A percentile compares a stretch with the other conserved stretches of the same genome.
These are phyloP conservation scores for Pica pica DNA, from an alignment of 2,113 vertebrate species.

Conservation along the genomic window DNA sequence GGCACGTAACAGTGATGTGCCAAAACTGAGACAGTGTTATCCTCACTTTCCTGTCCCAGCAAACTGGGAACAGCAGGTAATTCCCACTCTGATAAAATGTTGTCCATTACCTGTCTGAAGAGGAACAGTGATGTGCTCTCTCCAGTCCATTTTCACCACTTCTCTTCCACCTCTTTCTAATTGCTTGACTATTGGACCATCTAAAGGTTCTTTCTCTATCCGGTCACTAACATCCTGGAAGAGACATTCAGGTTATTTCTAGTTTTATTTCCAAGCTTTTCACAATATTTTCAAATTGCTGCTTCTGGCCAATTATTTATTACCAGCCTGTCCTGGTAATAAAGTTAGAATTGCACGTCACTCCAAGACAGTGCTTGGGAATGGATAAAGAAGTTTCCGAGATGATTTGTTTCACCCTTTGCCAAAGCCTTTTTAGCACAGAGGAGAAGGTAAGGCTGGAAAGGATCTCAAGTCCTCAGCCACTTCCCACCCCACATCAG, in stretches of 20 bases:
- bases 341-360: background rate
- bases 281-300: background rate
- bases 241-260: background rate
- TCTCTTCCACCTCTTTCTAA: slow-evolving; percentile 89
- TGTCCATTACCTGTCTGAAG: slow-evolving; percentile 87
- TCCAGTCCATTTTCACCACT: slow-evolving; percentile 94
- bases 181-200: slow-evolving; percentile 89
- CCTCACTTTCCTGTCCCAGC: background rate
- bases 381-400: background rate
- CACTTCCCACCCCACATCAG: background rate
- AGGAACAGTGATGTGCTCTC: slow-evolving; percentile 93
- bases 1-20: background rate
- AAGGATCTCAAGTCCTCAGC: background rate
- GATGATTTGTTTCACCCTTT: background rate
- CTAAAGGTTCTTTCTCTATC: slow-evolving; percentile 94
- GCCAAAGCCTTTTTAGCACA: background rate
- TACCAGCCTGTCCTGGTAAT: background rate
- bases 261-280: background rate
- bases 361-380: background rate
- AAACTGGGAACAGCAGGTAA: background rate
- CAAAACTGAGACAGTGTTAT: background rate
- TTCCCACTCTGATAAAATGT: background rate
- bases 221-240: slow-evolving; percentile 94
- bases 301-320: background rate
- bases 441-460: background rate